A percentile compares a stretch with the other conserved stretches of the same genome.
Conservation (phyloP, 2,797 vertebrate species). For the Halcyon smyrnensis region DNA sequence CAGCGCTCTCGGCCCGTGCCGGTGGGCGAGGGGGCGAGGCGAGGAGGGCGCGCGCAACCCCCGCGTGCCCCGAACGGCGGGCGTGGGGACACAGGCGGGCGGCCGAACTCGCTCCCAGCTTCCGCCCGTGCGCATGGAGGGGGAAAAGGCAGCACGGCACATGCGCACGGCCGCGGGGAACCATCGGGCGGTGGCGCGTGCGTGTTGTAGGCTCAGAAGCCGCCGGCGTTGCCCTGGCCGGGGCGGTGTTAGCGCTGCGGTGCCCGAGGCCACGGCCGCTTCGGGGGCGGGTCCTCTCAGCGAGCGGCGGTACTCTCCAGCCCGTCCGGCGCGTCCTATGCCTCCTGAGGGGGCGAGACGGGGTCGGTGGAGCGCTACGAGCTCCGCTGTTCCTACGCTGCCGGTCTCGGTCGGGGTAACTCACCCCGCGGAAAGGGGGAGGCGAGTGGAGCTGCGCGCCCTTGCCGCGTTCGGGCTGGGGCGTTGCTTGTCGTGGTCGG, state of each 20-base stretch:
- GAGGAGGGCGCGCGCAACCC: no score
- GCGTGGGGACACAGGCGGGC: no score
- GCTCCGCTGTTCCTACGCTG: no score
- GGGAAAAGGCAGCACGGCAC: accelerated
- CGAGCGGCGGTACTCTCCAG: no score
- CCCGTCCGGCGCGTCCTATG: no score
- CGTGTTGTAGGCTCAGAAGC: accelerated
- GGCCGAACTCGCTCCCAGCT: accelerated
- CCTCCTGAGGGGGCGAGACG: neutral
- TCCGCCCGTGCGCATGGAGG: accelerated
- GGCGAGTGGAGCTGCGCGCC: neutral
- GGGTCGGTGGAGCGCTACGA: accelerated
- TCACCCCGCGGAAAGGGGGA: neutral
- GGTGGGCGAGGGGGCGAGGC: no score
- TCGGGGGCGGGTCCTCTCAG: no score
- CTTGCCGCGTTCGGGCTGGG: accelerated
- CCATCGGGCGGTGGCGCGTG: neutral
- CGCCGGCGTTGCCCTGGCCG: neutral
- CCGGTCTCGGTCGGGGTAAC: no score
- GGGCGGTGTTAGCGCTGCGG: no score
- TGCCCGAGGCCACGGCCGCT: no score
- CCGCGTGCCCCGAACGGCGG: neutral
- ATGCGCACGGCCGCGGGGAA: accelerated
- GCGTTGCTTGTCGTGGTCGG: no score
- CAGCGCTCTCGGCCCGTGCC: neutral